Conservation (phyloP, 2,888 invertebrate species). For the Caenorhabditis zanzibari region DNA sequence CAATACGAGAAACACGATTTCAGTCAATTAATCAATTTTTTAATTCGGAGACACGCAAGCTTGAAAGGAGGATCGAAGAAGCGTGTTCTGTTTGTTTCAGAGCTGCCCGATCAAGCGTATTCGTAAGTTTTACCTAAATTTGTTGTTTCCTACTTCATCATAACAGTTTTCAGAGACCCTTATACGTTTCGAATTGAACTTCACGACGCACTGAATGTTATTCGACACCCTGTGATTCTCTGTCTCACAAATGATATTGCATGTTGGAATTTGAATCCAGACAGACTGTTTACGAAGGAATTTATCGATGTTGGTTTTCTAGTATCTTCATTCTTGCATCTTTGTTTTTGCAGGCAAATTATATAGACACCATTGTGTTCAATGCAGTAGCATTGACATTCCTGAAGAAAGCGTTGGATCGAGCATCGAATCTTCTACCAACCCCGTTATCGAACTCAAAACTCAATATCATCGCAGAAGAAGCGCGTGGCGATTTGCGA, state of each 20-base stretch:
- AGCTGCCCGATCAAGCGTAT: slow-evolving; percentile 54
- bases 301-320: neutral
- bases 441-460: slow-evolving; percentile 30
- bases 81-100: slow-evolving; percentile 30
- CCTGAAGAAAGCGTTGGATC: slow-evolving; percentile 46
- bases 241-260: slow-evolving; percentile 53
- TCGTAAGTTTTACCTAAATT: slow-evolving; percentile 12
- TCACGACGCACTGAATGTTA: neutral
- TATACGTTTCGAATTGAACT: slow-evolving; percentile 32
- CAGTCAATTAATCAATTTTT: slow-evolving; percentile 30
- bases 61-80: neutral
- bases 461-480: slow-evolving; percentile 27
- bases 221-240: slow-evolving; percentile 47
- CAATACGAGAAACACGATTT: slow-evolving; percentile 18
- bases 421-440: slow-evolving; percentile 31
- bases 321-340: too few relatives aligned
- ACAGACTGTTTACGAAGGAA: slow-evolving; percentile 27
- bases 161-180: slow-evolving; percentile 31
- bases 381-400: slow-evolving; percentile 57
- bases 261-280: slow-evolving; percentile 52
- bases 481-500: slow-evolving; percentile 51
- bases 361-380: slow-evolving; percentile 36
- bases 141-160: neutral
- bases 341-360: slow-evolving; percentile 27
- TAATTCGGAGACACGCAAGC: slow-evolving; percentile 25